Evolutionary conservation across 2,888 invertebrate species (phyloP).

Genomic region (Tinea trinotella): DNA sequence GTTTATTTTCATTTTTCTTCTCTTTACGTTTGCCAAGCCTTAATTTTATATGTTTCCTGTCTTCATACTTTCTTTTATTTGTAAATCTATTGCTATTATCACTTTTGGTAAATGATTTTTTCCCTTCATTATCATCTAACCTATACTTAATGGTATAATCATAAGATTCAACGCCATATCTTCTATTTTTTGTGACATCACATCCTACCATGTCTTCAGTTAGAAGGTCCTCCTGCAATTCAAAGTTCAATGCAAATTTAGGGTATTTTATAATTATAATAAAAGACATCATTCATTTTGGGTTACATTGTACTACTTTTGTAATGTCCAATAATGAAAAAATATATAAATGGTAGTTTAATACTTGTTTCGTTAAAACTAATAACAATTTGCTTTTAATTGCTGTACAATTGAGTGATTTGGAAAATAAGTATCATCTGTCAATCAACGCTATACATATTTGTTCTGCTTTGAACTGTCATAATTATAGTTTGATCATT

Average conservation of each 20-base stretch:
- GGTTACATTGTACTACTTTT: too few relatives aligned
- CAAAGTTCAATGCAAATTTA: conserved; percentile 5
- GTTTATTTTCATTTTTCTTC: conserved; percentile 61
- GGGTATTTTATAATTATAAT: not conserved
- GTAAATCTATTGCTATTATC: conserved; percentile 40
- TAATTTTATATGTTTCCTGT: conserved; percentile 72
- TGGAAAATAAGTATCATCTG: too few relatives aligned
- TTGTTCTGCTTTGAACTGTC: too few relatives aligned
- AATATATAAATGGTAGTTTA: too few relatives aligned
- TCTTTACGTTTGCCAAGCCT: conserved; percentile 64
- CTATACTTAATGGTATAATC: conserved; percentile 78
- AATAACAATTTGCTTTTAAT: too few relatives aligned
- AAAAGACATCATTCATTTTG: too few relatives aligned
- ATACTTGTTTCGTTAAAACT: too few relatives aligned
- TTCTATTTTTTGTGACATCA: conserved; percentile 78
- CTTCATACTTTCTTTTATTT: conserved; percentile 73
- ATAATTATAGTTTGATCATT: too few relatives aligned
- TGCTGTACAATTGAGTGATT: too few relatives aligned
- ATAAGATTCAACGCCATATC: conserved; percentile 84
- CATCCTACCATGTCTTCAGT: conserved; percentile 84
- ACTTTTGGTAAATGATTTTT: conserved; percentile 46
- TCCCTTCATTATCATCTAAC: conserved; percentile 57
- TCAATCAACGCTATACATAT: too few relatives aligned
- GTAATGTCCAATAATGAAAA: too few relatives aligned
- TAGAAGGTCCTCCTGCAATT: conserved; percentile 82